phyloP scores from a whole-genome alignment of 2,888 invertebrate genomes.

The Kuschelorhynchus macadamiae region DNA sequence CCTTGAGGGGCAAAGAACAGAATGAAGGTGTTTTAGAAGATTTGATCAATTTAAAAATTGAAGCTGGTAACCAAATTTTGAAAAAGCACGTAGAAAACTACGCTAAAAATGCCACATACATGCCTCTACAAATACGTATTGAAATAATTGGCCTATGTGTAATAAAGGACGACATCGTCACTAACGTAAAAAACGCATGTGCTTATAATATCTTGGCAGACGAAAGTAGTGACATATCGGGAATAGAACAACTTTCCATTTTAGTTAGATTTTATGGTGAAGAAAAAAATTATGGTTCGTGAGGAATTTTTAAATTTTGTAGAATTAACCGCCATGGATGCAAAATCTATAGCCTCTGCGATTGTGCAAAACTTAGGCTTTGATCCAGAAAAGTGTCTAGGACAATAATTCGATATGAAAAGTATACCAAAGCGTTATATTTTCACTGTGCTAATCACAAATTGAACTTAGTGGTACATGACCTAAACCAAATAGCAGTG shows the following conservation, averaged over 20 bases:
- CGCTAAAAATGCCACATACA: conserved; percentile 19
- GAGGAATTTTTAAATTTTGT: conserved; percentile 47
- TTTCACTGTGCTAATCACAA: conserved; percentile 22
- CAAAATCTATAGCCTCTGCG: conserved; percentile 52
- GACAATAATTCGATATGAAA: conserved; percentile 55
- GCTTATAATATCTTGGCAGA: conserved; percentile 21
- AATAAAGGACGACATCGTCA: conserved; percentile 19
- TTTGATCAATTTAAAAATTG: conserved; percentile 42
- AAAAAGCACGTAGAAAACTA: conserved; percentile 16
- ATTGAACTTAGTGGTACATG: conserved; percentile 21
- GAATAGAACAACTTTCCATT: conserved; percentile 38
- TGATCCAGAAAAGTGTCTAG: conserved; percentile 53
- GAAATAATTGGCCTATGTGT: conserved; percentile 22
- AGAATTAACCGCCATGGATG: conserved; percentile 52
- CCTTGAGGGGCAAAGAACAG: conserved; percentile 46
- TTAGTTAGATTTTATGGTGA: conserved; percentile 7
- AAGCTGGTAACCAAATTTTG: conserved; percentile 40
- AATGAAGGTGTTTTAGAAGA: conserved; percentile 21
- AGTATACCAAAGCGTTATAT: conserved; percentile 49
- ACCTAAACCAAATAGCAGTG: not conserved
- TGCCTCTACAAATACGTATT: conserved; percentile 12
- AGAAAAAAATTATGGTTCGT: conserved; percentile 1
- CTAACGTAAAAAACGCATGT: conserved; percentile 21
- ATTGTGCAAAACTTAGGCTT: conserved; percentile 48
- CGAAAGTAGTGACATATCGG: conserved; percentile 36